Percentiles rank a stretch among this genome's conserved stretches.
These are phyloP conservation scores for Acanthopleura granulata DNA, from an alignment of 2,888 invertebrate genomes.

Conservation along the genomic window DNA sequence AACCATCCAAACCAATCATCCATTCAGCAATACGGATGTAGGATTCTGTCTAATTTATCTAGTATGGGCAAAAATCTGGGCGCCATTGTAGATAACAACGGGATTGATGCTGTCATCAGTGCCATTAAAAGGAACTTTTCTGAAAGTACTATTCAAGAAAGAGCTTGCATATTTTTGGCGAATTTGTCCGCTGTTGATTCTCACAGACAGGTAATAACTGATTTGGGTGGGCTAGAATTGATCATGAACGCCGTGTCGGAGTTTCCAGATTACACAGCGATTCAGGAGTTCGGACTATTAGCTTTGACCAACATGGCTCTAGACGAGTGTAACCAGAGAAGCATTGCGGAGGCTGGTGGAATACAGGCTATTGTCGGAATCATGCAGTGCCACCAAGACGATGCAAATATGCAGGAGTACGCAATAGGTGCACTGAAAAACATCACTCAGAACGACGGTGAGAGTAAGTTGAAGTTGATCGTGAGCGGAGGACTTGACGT, in stretches of 20 bases:
- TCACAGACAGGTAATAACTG: background rate
- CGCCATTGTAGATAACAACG: background rate
- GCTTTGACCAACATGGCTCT: conserved; percentile 3
- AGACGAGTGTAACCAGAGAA: background rate
- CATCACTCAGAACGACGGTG: background rate
- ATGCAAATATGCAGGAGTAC: background rate
- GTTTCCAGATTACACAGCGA: background rate
- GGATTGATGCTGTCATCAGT: background rate
- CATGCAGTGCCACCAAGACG: conserved; percentile 9
- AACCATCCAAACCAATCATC: background rate
- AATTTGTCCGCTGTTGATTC: background rate
- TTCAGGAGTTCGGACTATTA: background rate
- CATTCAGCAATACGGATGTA: background rate
- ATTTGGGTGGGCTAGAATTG: background rate
- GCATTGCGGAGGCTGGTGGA: background rate
- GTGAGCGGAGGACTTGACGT: background rate
- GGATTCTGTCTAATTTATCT: background rate
- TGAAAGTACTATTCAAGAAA: conserved; percentile 5
- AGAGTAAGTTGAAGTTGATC: background rate
- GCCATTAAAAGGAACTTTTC: background rate
- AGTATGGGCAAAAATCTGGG: background rate
- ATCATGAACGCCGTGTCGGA: background rate
- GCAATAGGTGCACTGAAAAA: background rate
- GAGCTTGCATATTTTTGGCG: conserved; percentile 5
- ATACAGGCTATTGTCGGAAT: background rate